These are phyloP conservation scores for Sebastiscus albofasciatus DNA, from an alignment of 2,797 vertebrate genomes.

Conservation along the genomic window DNA sequence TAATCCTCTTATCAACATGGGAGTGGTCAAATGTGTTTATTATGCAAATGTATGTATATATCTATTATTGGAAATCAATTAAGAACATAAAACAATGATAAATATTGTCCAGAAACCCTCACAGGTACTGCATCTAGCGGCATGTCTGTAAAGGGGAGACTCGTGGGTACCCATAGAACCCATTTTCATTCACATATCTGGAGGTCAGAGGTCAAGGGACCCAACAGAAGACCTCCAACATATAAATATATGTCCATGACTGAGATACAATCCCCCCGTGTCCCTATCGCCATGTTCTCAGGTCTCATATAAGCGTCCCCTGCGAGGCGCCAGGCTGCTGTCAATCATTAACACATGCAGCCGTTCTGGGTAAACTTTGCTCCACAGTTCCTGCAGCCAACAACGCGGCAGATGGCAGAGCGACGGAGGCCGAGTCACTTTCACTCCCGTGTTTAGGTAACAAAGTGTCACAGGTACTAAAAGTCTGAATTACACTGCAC, in stretches of 20 bases:
- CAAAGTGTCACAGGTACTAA: constrained; percentile 14
- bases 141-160: no score
- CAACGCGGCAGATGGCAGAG: constrained; percentile 28
- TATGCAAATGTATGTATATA: no score
- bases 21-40: no score
- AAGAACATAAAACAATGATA: no score
- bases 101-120: no score
- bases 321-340: constrained; percentile 43
- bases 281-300: constrained; percentile 33
- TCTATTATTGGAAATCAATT: no score
- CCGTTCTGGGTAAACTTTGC: constrained; percentile 50
- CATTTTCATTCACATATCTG: no score
- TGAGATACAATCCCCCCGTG: constrained; percentile 20
- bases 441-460: constrained; percentile 2
- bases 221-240: constrained; percentile 28
- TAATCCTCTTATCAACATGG: no score
- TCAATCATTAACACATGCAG: constrained; percentile 65
- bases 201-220: no score
- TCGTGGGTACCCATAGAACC: no score
- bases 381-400: constrained; percentile 21
- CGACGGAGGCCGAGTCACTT: constrained; percentile 6
- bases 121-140: no score
- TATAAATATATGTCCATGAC: constrained; percentile 52
- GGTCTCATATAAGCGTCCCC: constrained; percentile 43
- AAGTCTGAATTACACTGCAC: neutral